phyloP scores from a whole-genome alignment of 2,888 invertebrate species.

The Drosophila parthenogenetica region DNA sequence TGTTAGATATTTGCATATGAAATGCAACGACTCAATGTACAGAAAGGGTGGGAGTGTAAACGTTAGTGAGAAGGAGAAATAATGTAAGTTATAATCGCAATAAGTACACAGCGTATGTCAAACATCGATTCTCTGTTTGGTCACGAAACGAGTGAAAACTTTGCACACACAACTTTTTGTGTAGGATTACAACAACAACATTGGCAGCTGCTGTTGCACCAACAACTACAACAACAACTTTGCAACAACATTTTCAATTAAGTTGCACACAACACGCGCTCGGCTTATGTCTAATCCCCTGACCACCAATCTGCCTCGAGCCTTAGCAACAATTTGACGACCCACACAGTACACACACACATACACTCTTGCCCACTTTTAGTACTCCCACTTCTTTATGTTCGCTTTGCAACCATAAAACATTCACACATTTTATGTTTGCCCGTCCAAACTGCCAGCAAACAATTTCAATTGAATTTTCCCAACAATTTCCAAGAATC shows the following conservation, averaged over 20 bases:
- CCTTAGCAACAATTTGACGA: conserved; percentile 43
- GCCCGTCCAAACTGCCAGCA: conserved; percentile 18
- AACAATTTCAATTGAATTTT: conserved; percentile 43
- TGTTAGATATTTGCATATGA: conserved; percentile 55
- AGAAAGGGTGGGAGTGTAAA: conserved; percentile 1
- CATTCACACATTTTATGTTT: conserved; percentile 46
- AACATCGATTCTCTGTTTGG: conserved; percentile 34
- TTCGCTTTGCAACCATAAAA: conserved; percentile 38
- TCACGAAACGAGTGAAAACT: conserved; percentile 3
- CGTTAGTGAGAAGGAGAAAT: neutral
- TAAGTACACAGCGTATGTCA: conserved; percentile 32
- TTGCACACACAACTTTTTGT: conserved; percentile 3
- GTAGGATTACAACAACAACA: conserved; percentile 3
- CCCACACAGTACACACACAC: neutral
- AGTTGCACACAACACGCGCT: conserved; percentile 48
- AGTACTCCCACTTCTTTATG: conserved; percentile 8
- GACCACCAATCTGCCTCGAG: conserved; percentile 39
- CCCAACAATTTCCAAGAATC: conserved; percentile 11
- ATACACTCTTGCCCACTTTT: neutral
- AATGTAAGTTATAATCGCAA: conserved; percentile 7
- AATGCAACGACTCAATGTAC: conserved; percentile 18
- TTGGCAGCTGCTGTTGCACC: conserved; percentile 10
- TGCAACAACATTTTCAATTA: conserved; percentile 65
- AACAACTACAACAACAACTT: conserved; percentile 9
- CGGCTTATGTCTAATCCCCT: conserved; percentile 63